phyloP scores from a whole-genome alignment of 2,113 vertebrate species.

The Megaceryle maxima region DNA sequence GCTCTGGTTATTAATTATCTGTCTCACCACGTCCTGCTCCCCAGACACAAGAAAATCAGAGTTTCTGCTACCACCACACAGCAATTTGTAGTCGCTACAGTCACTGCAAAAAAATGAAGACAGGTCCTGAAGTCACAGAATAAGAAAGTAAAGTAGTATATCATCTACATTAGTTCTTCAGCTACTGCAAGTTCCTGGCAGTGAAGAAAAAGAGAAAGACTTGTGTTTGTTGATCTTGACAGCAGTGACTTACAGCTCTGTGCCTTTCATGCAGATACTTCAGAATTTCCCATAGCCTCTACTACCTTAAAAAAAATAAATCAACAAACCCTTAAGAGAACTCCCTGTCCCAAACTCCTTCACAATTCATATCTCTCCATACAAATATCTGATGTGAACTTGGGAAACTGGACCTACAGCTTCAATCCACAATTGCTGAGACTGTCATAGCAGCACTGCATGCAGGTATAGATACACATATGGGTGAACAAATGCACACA shows the following conservation, averaged over 20 bases:
- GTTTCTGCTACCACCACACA: not conserved
- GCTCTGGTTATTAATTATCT: not conserved
- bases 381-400: not conserved
- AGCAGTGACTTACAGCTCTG: not conserved
- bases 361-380: not conserved
- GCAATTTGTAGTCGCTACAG: not conserved
- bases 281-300: not conserved
- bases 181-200: not conserved
- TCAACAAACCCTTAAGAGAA: not conserved
- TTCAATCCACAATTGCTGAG: not conserved
- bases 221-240: not conserved
- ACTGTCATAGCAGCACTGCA: too few species aligned
- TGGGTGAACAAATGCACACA: too few species aligned
- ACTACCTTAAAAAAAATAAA: not conserved
- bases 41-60: not conserved
- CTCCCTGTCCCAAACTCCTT: too few species aligned
- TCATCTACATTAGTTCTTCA: not conserved
- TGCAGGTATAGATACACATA: too few species aligned
- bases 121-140: not conserved
- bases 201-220: not conserved
- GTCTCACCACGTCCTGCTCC: not conserved
- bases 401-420: not conserved
- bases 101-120: not conserved
- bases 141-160: not conserved
- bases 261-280: not conserved